A percentile compares a stretch with the other conserved stretches of the same genome.
Evolutionary conservation across 2,797 vertebrate genomes (phyloP).

Genomic region (Melanotaenia maccullochi): DNA sequence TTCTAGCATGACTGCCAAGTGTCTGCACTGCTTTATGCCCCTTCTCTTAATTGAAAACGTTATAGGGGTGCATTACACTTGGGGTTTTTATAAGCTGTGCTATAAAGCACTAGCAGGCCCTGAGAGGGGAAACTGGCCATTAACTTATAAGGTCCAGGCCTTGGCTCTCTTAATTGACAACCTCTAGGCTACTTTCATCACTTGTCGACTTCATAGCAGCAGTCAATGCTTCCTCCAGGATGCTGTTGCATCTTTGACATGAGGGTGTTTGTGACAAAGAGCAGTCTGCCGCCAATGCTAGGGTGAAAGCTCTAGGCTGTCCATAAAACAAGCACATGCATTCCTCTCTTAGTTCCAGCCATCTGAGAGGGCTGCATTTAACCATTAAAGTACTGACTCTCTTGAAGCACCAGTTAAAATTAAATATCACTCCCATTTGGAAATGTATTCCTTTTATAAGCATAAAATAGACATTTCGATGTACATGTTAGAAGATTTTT

Average conservation of each 20-base stretch:
- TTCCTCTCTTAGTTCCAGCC: conserved; percentile 67
- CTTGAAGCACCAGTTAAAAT: conserved; percentile 13
- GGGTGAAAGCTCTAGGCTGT: conserved; percentile 77
- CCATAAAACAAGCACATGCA: conserved; percentile 80
- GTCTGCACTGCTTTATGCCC: conserved; percentile 76
- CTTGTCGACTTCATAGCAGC: conserved; percentile 91
- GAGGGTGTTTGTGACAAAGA: conserved; percentile 89
- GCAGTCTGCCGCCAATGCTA: conserved; percentile 81
- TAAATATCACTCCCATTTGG: conserved; percentile 14
- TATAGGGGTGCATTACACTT: conserved; percentile 84
- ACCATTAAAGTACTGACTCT: conserved; percentile 51
- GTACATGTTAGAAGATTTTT: background rate
- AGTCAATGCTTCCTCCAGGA: conserved; percentile 92
- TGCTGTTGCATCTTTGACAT: conserved; percentile 88
- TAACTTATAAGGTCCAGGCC: conserved; percentile 91
- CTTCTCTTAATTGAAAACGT: conserved; percentile 81
- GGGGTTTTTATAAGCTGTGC: conserved; percentile 82
- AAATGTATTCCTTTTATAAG: background rate
- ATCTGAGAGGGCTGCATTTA: conserved; percentile 64
- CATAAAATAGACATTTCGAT: background rate
- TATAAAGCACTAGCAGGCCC: conserved; percentile 84
- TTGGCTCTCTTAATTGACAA: conserved; percentile 90
- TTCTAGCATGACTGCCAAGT: conserved; percentile 75
- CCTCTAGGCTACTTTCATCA: conserved; percentile 95
- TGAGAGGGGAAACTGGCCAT: conserved; percentile 85